A percentile compares a stretch with the other conserved stretches of the same genome.
Conservation (phyloP, 92 coral and sea anemone species). For the Umimayanthus chanpuru region DNA sequence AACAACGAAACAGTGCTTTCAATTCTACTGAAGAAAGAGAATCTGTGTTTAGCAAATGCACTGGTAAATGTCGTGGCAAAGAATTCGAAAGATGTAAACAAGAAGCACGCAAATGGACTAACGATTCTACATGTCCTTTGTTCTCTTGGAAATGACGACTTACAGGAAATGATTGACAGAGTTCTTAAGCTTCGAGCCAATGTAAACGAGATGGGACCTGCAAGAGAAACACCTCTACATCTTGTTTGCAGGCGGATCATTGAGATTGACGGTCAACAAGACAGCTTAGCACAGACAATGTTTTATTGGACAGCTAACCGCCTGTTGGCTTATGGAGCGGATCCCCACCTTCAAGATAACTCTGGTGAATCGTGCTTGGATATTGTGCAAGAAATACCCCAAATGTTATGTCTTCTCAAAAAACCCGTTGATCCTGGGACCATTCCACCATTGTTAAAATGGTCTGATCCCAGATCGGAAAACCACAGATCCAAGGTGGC, state of each 20-base stretch:
- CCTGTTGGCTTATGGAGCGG: slow-evolving; percentile 34
- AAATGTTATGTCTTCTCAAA: slow-evolving; percentile 4
- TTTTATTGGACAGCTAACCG: slow-evolving; percentile 33
- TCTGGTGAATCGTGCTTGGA: slow-evolving; percentile 4
- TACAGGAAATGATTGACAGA: slow-evolving; percentile 32
- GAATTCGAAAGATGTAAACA: slow-evolving; percentile 8
- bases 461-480: slow-evolving; percentile 39
- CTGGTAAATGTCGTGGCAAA: not conserved
- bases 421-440: slow-evolving; percentile 2
- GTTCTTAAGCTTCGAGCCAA: slow-evolving; percentile 32
- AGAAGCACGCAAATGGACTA: slow-evolving; percentile 46
- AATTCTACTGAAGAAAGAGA: slow-evolving; percentile 4
- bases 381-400: slow-evolving; percentile 9
- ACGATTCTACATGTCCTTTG: slow-evolving; percentile 31
- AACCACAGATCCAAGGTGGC: slow-evolving; percentile 36
- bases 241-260: slow-evolving; percentile 14
- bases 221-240: slow-evolving; percentile 28
- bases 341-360: slow-evolving; percentile 5
- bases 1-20: slow-evolving; percentile 19
- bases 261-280: not conserved
- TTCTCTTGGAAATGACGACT: slow-evolving; percentile 29
- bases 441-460: slow-evolving; percentile 30
- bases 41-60: slow-evolving; percentile 1
- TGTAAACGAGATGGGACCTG: not conserved
- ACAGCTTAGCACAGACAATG: slow-evolving; percentile 4